Conservation (phyloP, 2,797 vertebrate species). For the Momotus momota region DNA sequence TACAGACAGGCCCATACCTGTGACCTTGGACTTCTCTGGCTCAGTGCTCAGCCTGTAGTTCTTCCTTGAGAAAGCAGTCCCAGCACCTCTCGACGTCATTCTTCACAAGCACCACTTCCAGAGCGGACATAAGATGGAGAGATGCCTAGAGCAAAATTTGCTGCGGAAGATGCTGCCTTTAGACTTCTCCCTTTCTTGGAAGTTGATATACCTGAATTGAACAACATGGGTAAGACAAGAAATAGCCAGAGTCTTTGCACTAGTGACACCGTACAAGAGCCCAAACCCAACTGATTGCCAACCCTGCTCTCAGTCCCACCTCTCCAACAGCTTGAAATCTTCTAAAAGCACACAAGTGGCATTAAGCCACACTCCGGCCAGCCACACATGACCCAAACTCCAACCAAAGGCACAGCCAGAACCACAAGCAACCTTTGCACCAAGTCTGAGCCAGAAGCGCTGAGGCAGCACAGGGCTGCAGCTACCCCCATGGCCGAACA, state of each 20-base stretch:
- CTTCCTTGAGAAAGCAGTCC: slow-evolving; percentile 85
- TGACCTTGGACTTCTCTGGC: slow-evolving; percentile 86
- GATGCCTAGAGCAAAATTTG: not conserved
- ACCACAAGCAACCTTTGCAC: not conserved
- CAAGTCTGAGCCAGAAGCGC: not conserved
- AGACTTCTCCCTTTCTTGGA: not conserved
- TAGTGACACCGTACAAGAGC: not conserved
- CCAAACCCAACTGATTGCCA: not conserved
- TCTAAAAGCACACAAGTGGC: not conserved
- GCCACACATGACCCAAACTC: not conserved
- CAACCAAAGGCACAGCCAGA: not conserved
- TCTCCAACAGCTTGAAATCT: not conserved
- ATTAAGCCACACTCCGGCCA: not conserved
- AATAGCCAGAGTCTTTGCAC: not conserved
- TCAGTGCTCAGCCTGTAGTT: slow-evolving; percentile 91
- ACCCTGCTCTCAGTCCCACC: not conserved
- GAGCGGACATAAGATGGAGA: slow-evolving; percentile 37
- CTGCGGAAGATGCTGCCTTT: not conserved
- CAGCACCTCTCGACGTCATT: slow-evolving; percentile 91
- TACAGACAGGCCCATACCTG: slow-evolving; percentile 80
- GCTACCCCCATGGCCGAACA: not conserved
- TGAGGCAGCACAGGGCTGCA: not conserved
- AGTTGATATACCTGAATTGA: not conserved
- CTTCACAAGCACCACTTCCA: slow-evolving; percentile 70
- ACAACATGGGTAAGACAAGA: not conserved